Conservation (phyloP, 2,888 invertebrate species). For the Drosophila mimetica region DNA sequence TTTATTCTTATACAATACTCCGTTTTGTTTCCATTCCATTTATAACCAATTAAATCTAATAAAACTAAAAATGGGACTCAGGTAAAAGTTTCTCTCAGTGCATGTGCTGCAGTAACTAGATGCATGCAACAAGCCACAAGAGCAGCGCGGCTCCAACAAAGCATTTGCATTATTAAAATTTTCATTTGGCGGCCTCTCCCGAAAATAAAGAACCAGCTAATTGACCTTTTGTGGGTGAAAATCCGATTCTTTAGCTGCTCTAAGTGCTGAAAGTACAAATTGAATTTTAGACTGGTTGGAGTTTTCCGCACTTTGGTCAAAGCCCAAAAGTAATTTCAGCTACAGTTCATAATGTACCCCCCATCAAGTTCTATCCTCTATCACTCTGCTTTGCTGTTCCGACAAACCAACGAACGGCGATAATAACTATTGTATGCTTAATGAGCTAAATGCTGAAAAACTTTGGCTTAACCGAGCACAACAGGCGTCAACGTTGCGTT, state of each 20-base stretch:
- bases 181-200: conserved; percentile 53
- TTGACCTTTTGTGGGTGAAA: conserved; percentile 27
- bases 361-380: background rate
- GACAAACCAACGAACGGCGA: conserved; percentile 8
- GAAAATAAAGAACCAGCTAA: conserved; percentile 30
- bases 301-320: background rate
- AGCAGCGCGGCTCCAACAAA: conserved; percentile 38
- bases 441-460: conserved; percentile 60
- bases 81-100: background rate
- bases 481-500: conserved; percentile 35
- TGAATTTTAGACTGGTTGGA: background rate
- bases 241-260: conserved; percentile 8
- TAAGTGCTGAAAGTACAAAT: conserved; percentile 2
- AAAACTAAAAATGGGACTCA: no score
- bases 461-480: conserved; percentile 43
- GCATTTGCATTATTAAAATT: conserved; percentile 77
- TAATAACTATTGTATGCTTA: conserved; percentile 54
- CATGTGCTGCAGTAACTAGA: conserved; percentile 14
- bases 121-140: conserved; percentile 66
- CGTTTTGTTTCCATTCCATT: no score
- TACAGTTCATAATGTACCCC: conserved; percentile 5
- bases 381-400: background rate
- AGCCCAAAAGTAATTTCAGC: background rate
- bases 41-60: no score
- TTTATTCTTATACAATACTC: no score